These are phyloP conservation scores for Philereme vetulata DNA, from an alignment of 2,888 invertebrate species.

Conservation along the genomic window DNA sequence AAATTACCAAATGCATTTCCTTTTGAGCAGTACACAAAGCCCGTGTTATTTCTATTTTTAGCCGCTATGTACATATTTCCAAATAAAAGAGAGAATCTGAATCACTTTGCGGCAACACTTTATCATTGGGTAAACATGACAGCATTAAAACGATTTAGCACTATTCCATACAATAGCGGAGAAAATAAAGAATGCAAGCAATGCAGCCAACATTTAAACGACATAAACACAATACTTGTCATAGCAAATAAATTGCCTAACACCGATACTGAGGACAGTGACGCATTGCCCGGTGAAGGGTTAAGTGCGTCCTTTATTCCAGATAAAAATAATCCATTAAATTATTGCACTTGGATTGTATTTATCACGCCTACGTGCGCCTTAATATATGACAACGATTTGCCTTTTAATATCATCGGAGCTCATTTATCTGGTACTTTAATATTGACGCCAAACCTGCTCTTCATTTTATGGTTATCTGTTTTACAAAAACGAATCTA, in stretches of 20 bases:
- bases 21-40: no score
- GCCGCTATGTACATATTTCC: not conserved
- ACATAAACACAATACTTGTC: slow-evolving; percentile 67
- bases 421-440: slow-evolving; percentile 18
- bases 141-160: slow-evolving; percentile 56
- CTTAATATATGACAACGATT: slow-evolving; percentile 42
- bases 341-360: slow-evolving; percentile 48
- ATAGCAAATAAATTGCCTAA: slow-evolving; percentile 71
- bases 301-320: slow-evolving; percentile 52
- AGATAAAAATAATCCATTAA: slow-evolving; percentile 60
- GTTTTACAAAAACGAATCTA: not conserved
- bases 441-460: slow-evolving; percentile 14
- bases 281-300: slow-evolving; percentile 57
- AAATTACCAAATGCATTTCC: no score
- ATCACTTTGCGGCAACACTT: slow-evolving; percentile 42
- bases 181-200: slow-evolving; percentile 58
- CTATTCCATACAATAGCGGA: slow-evolving; percentile 52
- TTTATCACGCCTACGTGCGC: slow-evolving; percentile 52
- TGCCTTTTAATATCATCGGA: slow-evolving; percentile 44
- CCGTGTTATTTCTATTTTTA: no score
- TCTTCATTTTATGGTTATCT: slow-evolving; percentile 14
- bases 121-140: slow-evolving; percentile 52
- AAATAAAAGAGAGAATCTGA: slow-evolving; percentile 39
- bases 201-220: slow-evolving; percentile 48
- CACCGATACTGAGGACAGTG: slow-evolving; percentile 61